Conservation (phyloP, 2,113 vertebrate species). For the Callaeas wilsoni region DNA sequence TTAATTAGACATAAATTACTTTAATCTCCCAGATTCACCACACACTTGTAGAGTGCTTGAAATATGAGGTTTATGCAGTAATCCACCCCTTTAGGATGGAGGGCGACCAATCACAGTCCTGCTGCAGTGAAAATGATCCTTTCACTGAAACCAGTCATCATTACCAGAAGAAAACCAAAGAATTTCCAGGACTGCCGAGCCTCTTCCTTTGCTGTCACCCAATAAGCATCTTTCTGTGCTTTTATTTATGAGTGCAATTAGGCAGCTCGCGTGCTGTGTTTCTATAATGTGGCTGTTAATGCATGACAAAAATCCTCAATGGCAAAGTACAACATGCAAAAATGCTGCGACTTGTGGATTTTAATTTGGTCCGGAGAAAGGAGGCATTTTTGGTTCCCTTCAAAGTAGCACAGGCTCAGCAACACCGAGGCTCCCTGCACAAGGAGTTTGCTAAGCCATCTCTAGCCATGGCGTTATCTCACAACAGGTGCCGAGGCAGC, state of each 20-base stretch:
- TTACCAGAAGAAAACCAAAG: not conserved
- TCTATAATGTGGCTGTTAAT: not conserved
- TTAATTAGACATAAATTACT: not conserved
- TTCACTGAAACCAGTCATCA: not conserved
- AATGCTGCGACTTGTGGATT: not conserved
- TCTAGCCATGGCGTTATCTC: not conserved
- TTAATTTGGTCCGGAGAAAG: not conserved
- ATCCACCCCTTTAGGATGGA: not conserved
- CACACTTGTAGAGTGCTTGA: not conserved
- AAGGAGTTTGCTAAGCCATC: not conserved
- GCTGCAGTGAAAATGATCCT: conserved; percentile 46
- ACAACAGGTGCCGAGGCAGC: not conserved
- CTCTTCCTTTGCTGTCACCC: not conserved
- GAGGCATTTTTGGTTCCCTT: not conserved
- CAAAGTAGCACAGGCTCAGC: not conserved
- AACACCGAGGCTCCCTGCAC: not conserved
- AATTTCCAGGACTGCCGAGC: not conserved
- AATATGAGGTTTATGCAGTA: not conserved
- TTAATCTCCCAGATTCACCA: not conserved
- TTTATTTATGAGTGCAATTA: not conserved
- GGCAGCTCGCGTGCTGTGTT: not conserved
- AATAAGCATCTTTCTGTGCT: not conserved
- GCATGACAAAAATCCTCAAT: not conserved
- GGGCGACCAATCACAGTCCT: not conserved
- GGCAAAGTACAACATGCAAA: not conserved